Evolutionary conservation across 1,140 invertebrate species (phyloP).

Genomic region (Bombus terrestris): DNA sequence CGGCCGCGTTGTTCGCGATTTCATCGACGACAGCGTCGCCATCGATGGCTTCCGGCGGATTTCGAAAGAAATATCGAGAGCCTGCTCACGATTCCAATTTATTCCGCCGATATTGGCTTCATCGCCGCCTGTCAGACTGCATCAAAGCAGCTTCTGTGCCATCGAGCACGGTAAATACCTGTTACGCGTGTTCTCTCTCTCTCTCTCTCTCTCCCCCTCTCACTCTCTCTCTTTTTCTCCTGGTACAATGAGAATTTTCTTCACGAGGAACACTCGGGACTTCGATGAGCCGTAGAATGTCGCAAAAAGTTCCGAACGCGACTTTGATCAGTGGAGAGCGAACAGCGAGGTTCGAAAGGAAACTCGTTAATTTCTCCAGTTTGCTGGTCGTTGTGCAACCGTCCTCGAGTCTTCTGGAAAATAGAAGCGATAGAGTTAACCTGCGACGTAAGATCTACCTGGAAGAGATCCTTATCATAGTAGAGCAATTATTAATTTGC

Average conservation of each 20-base stretch:
- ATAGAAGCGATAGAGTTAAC: neutral
- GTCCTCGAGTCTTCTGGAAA: neutral
- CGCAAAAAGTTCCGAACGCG: neutral
- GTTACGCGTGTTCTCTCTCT: neutral
- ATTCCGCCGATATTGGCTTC: conserved; percentile 17
- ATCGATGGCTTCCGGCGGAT: conserved; percentile 21
- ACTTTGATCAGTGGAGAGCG: neutral
- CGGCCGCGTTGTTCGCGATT: conserved; percentile 1
- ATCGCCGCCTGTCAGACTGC: neutral
- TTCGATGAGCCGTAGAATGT: neutral
- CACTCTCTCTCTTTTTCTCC: neutral
- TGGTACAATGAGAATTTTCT: conserved; percentile 6
- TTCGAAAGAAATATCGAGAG: conserved; percentile 38
- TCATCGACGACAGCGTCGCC: conserved; percentile 7
- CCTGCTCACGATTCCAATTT: conserved; percentile 42
- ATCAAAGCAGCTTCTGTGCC: conserved; percentile 10
- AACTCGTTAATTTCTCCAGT: neutral
- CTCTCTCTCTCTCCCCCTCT: too few species aligned
- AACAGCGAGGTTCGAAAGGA: neutral
- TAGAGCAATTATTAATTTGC: neutral
- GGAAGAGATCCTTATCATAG: neutral
- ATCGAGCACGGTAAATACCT: conserved; percentile 22
- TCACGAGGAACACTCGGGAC: neutral
- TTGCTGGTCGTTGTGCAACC: neutral
- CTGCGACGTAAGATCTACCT: neutral